These are phyloP conservation scores for Halcyon badia DNA, from an alignment of 2,797 vertebrate genomes.

Conservation along the genomic window DNA sequence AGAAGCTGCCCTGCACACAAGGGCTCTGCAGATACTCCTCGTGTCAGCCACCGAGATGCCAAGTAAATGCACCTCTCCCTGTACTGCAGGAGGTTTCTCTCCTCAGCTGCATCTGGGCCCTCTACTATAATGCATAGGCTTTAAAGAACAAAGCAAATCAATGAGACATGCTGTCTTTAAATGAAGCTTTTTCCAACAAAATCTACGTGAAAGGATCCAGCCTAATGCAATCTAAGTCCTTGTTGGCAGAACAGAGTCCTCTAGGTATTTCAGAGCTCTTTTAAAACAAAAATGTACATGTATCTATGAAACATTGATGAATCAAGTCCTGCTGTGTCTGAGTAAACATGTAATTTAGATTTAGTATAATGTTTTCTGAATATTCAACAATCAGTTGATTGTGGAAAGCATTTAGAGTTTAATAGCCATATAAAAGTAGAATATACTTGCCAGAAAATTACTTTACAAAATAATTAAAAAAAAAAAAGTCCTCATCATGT, in stretches of 20 bases:
- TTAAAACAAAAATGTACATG: neutral
- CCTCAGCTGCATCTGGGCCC: neutral
- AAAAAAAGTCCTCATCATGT: neutral
- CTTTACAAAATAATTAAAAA: neutral
- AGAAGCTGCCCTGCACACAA: no score
- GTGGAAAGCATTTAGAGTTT: neutral
- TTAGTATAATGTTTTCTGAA: neutral
- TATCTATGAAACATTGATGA: neutral
- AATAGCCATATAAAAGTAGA: slow-evolving; percentile 8
- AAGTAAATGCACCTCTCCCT: neutral
- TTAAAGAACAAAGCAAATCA: neutral
- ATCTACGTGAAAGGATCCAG: neutral
- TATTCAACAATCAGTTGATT: slow-evolving; percentile 7
- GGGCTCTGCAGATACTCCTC: neutral
- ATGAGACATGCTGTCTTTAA: neutral
- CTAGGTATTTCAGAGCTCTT: neutral
- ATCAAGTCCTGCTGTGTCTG: neutral
- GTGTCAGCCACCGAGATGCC: neutral
- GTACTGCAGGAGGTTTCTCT: neutral
- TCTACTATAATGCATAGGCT: neutral
- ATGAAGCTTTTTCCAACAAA: neutral
- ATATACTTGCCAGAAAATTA: slow-evolving; percentile 11
- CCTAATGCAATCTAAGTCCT: neutral
- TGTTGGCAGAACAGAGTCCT: neutral
- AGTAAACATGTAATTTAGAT: slow-evolving; percentile 20